Base-by-base conservation (phyloP, 2,113 vertebrate species). In the Atractosteus spatula region DNA sequence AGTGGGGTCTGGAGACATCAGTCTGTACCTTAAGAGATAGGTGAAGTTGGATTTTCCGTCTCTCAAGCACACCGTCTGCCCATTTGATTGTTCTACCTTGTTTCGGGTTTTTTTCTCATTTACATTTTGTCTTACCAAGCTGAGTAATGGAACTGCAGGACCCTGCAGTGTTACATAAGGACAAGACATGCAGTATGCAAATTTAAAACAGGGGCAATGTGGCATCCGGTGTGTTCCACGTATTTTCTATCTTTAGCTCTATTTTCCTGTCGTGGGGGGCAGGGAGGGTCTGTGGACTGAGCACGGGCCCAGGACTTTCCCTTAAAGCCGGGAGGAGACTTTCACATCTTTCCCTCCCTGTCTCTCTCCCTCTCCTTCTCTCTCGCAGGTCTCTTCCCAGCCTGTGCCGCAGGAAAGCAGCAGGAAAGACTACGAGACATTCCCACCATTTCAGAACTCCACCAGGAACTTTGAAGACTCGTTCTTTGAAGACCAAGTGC, bases 391-490 rank as follows among this genome's bases (percentile, higher is more conserved):
- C 86, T 94, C 96, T 56, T 81, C 88, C 80, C 96, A 96, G 88
- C 93, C 96, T 63, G 93, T 93, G 84, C 94, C 95, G 73, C 96
- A 96, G 89, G 97, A 98, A 84, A 94, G 93, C 86, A 91, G 88
- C 83, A 91, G 93, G 87, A 99, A 97, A 89, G 97, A 98, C 82
- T 98, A 97, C 41, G 97, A 98, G 87, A 87, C 91, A 81, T 97
- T 97, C 88, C 97, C 96, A 80, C 94, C 96, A 41, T 97, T 96
- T 89, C 95, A 94, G 77, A 99, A 97, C 82, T 95, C 96, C 78
- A 96, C 94, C 1, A 93, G 94, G 74, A 97, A 90, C 83, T 99
- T 97, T 4, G 97, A 98, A 62, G 97, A 98, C 82, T 92, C 94
- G 80, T 95, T 94, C 92, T 95, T 95, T 80, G 94, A 96, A 80